phyloP scores from a whole-genome alignment of 2,113 vertebrate species.

The Dicaeum eximium region DNA sequence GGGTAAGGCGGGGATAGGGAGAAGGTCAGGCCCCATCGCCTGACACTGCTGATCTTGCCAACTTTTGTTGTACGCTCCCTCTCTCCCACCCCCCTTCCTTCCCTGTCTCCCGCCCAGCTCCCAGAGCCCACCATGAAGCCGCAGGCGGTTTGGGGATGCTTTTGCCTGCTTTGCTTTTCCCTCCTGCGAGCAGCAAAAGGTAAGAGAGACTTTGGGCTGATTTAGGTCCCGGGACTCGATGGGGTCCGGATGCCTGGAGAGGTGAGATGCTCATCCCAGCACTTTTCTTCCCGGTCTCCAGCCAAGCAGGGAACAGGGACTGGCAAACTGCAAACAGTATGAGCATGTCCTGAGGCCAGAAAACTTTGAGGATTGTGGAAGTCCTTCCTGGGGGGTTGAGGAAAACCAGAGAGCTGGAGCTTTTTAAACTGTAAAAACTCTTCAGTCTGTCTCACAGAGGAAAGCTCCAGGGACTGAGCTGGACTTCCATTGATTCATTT shows the following conservation, averaged over 20 bases:
- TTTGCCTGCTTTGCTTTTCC: conserved; percentile 31
- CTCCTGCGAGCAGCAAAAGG: background rate
- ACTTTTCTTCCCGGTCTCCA: rapidly evolving
- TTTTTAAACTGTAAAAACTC: background rate
- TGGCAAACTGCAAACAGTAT: background rate
- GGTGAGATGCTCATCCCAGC: background rate
- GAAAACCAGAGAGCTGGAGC: background rate
- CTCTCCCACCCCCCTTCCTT: background rate
- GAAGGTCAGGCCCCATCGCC: background rate
- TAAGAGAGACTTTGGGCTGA: background rate
- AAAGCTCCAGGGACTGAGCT: background rate
- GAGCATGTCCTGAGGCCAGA: rapidly evolving
- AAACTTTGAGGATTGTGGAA: background rate
- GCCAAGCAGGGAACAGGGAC: background rate
- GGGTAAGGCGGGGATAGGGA: background rate
- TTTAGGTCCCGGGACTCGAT: rapidly evolving
- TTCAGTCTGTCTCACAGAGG: background rate
- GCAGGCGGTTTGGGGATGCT: rapidly evolving
- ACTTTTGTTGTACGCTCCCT: background rate
- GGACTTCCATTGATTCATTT: background rate
- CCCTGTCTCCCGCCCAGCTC: background rate
- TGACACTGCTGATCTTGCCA: background rate
- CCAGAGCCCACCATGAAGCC: conserved; percentile 17
- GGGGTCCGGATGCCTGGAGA: rapidly evolving
- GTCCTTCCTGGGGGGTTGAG: background rate